Evolutionary conservation across 1,140 invertebrate species (phyloP), one percentile per base, ranked within the genome.

Genomic region (Aphelinus atriplicis): DNA sequence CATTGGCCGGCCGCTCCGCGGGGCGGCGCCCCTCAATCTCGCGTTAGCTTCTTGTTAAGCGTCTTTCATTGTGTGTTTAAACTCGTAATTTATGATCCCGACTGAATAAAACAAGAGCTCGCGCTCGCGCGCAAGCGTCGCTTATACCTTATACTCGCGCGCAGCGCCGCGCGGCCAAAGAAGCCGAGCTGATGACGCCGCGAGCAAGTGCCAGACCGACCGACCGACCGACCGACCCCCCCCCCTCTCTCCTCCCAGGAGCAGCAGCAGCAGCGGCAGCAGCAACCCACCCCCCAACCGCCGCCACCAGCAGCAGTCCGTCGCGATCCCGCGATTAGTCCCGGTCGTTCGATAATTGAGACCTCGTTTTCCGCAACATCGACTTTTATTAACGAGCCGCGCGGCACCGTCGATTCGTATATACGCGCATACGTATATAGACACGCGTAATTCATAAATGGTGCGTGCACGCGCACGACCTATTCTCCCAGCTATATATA

Each of bases 1-100:
- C 67, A 72, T 80, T 75, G 80, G 77, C 45, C 55, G 80, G 67
- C 42, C 71, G 68, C 81, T 73, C 51, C 7, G 71, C 50, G 56
- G 78, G 83, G 82, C 83, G 81, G 73, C 58, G 60, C 78, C 67
- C 42, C 57, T 60, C 57, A 88, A 88, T 87, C 85, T 88, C 86
- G 86, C 87, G 86, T 88, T 88, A 88, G 85, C 85, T 87, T 88
- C 87, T 88, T 88, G 87, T 88, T 88, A 88, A 88, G 85, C 86
- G 86, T 88, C 87, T 88, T 88, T 88, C 86, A 88, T 88, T 88
- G 87, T 87, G 86, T 88, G 86, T 88, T 88, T 88, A 88, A 88
- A 88, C 86, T 88, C 85, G 86, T 88, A 87, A 88, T 88, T 87
- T 88, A 88, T 88, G 85, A 88, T 88, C 84, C 86, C 84, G 86